phyloP scores from a whole-genome alignment of 2,797 vertebrate species.

The Enteromius unitaeniatus region DNA sequence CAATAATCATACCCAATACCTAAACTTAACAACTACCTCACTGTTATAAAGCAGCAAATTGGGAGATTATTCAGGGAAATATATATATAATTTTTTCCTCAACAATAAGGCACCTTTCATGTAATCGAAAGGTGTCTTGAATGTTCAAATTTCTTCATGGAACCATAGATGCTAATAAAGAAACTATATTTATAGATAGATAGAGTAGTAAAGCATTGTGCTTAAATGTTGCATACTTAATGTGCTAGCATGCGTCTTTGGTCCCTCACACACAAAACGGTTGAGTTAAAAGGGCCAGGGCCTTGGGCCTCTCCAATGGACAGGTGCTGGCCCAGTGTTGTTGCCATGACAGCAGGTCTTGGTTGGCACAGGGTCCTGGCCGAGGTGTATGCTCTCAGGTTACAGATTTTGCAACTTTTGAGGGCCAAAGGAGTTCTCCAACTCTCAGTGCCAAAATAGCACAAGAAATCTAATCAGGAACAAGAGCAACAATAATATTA shows the following conservation, averaged over 20 bases:
- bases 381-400: constrained; percentile 51
- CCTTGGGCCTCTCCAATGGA: constrained; percentile 27
- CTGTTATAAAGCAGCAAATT: no score
- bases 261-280: neutral
- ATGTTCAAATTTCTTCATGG: no score
- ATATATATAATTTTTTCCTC: no score
- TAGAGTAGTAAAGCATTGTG: neutral
- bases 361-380: constrained; percentile 43
- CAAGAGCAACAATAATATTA: constrained; percentile 10
- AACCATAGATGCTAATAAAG: neutral
- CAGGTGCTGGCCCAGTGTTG: constrained; percentile 51
- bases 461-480: constrained; percentile 21
- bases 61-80: no score
- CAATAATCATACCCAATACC: no score
- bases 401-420: constrained; percentile 56
- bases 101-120: no score
- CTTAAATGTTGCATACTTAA: no score
- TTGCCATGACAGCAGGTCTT: constrained; percentile 53
- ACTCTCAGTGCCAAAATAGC: constrained; percentile 25
- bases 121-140: no score
- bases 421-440: constrained; percentile 43
- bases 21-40: no score
- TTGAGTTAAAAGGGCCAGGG: neutral
- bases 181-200: neutral
- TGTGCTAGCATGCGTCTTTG: neutral